Evolutionary conservation across 30 jellyfish, hydroid and myxozoan genomes (phyloP), one percentile per base, ranked within the genome.

Genomic region (Catostylus mosaicus): DNA sequence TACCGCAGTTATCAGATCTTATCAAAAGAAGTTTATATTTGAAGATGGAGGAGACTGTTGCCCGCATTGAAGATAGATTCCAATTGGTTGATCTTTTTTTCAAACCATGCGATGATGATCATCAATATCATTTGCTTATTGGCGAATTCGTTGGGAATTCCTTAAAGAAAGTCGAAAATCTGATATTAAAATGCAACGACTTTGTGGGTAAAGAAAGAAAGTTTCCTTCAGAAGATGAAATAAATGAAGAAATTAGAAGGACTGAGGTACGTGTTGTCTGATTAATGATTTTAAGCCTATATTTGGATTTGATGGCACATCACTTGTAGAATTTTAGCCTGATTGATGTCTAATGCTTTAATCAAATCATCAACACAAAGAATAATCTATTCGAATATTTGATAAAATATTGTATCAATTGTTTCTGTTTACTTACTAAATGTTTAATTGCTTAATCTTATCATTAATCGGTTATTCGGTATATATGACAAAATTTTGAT

Each of bases 81-180:
- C 63, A 52, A 69, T 54, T 82, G 70, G 59, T 82, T 1, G 75
- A 68, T 18, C 47, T 82, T 27, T 82, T 50, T 30, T 82, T 82
- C 81, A 70, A 37, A 38, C 92, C 82, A 7, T 82, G 92, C 54
- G 71, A 60, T 50, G 80, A 82, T 30, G 92, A 82, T 59, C 47
- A 70, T 6, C 80, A 82, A 32, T 82, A 68, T 35, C 75, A 68
- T 66, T 40, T 6, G 16, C 7, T 82, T 43, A 72, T 82, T 35
- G 34, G 65, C 26, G 86, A 69, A 38, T 82, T 48, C 52, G 75
- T 62, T 16, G 45, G 18, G 18, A 30, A 62, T 56, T 14, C 20
- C 9, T 63, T 82, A 61, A 30, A 18, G 12, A 23, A 30, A 32
- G 70, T 47, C 4, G 86, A 40, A 7, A 56, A 82, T 29, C 18